Percentiles rank a stretch among this genome's conserved stretches.
phyloP scores from a whole-genome alignment of 2,113 vertebrate species.

The Ochotona princeps region DNA sequence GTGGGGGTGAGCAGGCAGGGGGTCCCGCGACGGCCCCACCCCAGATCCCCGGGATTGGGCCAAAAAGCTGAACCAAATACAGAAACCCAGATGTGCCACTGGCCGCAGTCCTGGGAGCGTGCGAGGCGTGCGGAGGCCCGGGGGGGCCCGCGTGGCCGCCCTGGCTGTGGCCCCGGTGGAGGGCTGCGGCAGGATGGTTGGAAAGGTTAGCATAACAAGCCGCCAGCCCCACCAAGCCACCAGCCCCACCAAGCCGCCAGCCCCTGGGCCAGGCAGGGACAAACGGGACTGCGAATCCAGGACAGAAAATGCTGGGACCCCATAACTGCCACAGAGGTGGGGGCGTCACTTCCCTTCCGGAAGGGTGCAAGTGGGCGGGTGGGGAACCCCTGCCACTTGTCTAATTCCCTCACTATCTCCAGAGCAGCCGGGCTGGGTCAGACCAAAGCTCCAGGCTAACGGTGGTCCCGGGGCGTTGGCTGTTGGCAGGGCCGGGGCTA shows the following conservation, averaged over 20 bases:
- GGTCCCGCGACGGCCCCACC: background rate
- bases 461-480: background rate
- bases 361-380: no score
- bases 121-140: background rate
- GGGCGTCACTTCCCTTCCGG: no score
- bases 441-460: no score
- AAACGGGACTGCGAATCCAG: background rate
- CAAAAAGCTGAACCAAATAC: background rate
- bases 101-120: background rate
- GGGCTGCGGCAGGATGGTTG: background rate
- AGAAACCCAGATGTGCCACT: conserved; percentile 48
- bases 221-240: background rate
- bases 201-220: conserved; percentile 62
- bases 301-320: no score
- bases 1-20: no score
- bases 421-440: no score
- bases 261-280: background rate
- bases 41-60: background rate
- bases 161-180: background rate
- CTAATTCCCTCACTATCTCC: no score
- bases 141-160: background rate
- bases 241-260: background rate
- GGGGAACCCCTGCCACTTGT: no score
- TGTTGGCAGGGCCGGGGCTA: background rate
- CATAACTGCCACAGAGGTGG: no score